Evolutionary conservation across 1,140 invertebrate genomes (phyloP), one percentile per base, ranked within the genome.

Genomic region (Phocides pigmalion): DNA sequence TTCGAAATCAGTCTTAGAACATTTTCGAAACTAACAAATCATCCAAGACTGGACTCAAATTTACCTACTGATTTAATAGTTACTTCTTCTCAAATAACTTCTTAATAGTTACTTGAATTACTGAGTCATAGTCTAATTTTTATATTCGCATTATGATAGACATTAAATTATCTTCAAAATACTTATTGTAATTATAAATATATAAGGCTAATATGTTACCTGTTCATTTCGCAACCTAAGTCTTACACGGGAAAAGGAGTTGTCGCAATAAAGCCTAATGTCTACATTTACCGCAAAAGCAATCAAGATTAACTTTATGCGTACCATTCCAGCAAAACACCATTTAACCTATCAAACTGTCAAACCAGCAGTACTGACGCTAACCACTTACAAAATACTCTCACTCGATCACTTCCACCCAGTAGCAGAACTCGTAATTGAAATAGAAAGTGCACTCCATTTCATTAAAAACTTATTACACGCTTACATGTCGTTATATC

Each of bases 381-480:
- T 53, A 41, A 54, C 46, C 37, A 44, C 59, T 56, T 56, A 54
- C 17, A 39, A 62, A 69, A 62, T 46, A 59, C 72, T 75, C 70
- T 75, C 72, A 69, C 70, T 68, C 49, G 50, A 70, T 69, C 62
- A 68, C 67, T 49, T 68, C 58, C 62, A 69, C 42, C 50, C 70
- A 74, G 78, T 76, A 79, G 76, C 72, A 54, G 72, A 70, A 65
- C 62, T 66, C 61, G 72, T 74, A 79, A 81, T 81, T 81, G 76
- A 82, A 79, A 82, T 82, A 82, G 81, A 82, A 82, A 82, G 81
- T 82, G 66, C 69, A 72, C 68, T 75, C 70, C 72, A 76, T 72
- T 81, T 79, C 74, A 81, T 81, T 79, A 74, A 79, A 76, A 82
- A 70, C 68, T 72, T 70, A 82, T 79, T 75, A 83, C 73, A 75